phyloP scores from a whole-genome alignment of 2,888 invertebrate genomes.

The Sepioteuthis lessoniana region DNA sequence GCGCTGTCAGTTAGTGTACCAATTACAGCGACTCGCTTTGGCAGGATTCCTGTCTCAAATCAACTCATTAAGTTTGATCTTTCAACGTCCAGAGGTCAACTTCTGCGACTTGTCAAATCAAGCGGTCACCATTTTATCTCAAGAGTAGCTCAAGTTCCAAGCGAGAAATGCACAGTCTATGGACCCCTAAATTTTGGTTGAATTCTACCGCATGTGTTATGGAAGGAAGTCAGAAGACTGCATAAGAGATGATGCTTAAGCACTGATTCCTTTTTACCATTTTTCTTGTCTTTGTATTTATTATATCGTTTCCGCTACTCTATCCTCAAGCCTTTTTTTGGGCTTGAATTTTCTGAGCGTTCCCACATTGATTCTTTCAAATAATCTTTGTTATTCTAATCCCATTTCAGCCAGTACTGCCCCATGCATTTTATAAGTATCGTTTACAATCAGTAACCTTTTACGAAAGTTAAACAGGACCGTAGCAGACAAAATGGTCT shows the following conservation, averaged over 20 bases:
- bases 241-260: background rate
- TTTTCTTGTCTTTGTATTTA: no score
- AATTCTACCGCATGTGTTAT: background rate
- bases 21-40: background rate
- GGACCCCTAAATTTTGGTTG: background rate
- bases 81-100: background rate
- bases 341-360: no score
- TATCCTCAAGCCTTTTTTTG: no score
- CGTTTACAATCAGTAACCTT: no score
- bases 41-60: background rate
- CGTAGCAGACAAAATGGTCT: no score
- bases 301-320: no score
- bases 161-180: background rate
- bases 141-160: background rate
- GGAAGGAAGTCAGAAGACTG: background rate
- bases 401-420: no score
- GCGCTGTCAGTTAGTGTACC: background rate
- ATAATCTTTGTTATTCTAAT: no score
- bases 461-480: no score
- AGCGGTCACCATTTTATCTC: background rate
- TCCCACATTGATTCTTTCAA: no score
- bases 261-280: no score
- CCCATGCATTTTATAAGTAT: no score
- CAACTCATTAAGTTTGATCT: background rate
- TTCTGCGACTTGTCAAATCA: background rate